These are phyloP conservation scores for Narcine bancroftii DNA, from an alignment of 2,113 vertebrate genomes.

Conservation along the genomic window DNA sequence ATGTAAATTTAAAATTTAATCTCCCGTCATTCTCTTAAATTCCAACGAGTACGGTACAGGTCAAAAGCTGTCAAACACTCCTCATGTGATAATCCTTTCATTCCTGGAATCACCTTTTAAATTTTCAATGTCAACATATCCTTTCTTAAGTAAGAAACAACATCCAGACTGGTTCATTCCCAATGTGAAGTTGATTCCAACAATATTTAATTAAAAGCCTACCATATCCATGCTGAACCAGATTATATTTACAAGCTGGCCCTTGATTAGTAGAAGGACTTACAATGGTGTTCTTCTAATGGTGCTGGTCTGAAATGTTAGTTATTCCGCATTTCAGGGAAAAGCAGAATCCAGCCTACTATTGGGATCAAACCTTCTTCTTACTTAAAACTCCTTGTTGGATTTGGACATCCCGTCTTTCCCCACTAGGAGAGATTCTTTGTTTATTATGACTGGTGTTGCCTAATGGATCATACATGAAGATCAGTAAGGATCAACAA, in stretches of 20 bases:
- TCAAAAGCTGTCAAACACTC: too few species aligned
- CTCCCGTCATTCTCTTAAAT: too few species aligned
- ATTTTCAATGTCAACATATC: too few species aligned
- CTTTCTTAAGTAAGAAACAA: too few species aligned
- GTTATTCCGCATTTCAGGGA: not conserved
- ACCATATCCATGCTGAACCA: too few species aligned
- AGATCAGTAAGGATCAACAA: not conserved
- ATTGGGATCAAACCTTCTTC: not conserved
- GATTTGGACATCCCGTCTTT: not conserved
- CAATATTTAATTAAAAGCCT: not conserved
- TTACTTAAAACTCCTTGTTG: not conserved
- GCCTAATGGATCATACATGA: not conserved
- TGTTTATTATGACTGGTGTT: slow-evolving; percentile 1
- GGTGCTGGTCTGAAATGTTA: not conserved
- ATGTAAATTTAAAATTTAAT: too few species aligned
- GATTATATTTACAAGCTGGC: not conserved
- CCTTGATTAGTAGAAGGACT: not conserved
- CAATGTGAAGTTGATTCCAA: not conserved
- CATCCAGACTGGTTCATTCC: not conserved
- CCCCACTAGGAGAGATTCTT: not conserved
- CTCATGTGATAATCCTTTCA: too few species aligned
- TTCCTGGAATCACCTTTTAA: too few species aligned
- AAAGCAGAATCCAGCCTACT: not conserved
- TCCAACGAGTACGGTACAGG: too few species aligned
- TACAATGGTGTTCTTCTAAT: not conserved